Evolutionary conservation across 1,140 invertebrate genomes (phyloP).

Genomic region (Stratiolaelaps scimitus): DNA sequence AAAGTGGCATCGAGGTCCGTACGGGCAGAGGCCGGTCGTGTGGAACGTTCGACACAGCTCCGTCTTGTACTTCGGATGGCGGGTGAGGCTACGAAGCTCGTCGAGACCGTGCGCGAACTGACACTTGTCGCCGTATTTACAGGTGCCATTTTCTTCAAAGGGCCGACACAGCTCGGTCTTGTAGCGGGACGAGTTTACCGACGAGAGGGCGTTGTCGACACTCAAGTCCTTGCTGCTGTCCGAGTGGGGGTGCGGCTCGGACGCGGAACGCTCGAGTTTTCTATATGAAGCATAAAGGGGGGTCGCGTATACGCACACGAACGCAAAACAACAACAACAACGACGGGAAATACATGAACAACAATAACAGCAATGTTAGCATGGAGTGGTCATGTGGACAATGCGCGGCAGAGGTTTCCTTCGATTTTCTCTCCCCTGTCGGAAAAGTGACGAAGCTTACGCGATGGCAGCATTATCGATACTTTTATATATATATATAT

Average conservation of each 20-base stretch:
- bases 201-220: not conserved
- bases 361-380: too few relatives aligned
- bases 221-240: not conserved
- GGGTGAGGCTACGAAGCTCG: slow-evolving; percentile 34
- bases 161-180: slow-evolving; percentile 38
- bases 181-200: slow-evolving; percentile 33
- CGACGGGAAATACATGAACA: not conserved
- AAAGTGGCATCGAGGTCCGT: slow-evolving; percentile 36
- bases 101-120: slow-evolving; percentile 37
- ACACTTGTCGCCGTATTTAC: slow-evolving; percentile 37
- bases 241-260: not conserved
- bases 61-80: slow-evolving; percentile 38
- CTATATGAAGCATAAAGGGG: not conserved
- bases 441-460: too few relatives aligned
- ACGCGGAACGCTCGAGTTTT: too few relatives aligned
- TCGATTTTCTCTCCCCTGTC: too few relatives aligned
- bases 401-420: too few relatives aligned
- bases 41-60: slow-evolving; percentile 36
- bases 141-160: slow-evolving; percentile 34
- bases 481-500: too few relatives aligned
- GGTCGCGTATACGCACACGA: not conserved
- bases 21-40: slow-evolving; percentile 36
- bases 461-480: too few relatives aligned
- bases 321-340: not conserved
- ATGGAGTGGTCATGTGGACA: too few relatives aligned